Base-by-base conservation (phyloP, 2,113 vertebrate species). In the Petromus typicus region DNA sequence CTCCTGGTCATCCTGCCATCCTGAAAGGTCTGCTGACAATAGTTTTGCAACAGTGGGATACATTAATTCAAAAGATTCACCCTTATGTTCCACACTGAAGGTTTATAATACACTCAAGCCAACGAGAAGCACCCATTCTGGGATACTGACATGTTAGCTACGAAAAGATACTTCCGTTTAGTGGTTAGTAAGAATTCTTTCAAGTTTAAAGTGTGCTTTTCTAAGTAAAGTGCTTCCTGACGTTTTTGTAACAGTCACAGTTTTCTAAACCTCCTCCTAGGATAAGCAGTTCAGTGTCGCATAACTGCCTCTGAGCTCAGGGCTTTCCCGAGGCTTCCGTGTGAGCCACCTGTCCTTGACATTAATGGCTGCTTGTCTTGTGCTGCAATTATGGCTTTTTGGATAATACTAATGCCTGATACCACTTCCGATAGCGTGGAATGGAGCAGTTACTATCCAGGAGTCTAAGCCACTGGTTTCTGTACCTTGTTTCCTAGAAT, bases 131-230 rank as follows among this genome's bases (percentile, higher is more conserved):
- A 48, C 27, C 73, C 20, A 51, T 90, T 71, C 80, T 86, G 22
- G 89, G 45, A 71, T 69, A 48, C 14, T 86, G 67, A 63, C 37
- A 90, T 89, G 54, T 92, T 89, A 56, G 8, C 25, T 81, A 57
- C 88, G 75, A 78, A 92, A 9, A 45, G 4, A 82, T 57, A 18
- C 64, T 89, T 91, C 17, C 18, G 22, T 81, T 81, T 89, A 93
- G 76, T 75, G 30, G 81, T 80, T 86, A 89, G 66, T 89, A 85
- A 94, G 71, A 79, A 63, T 82, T 71, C 12, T 96, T 67, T 93
- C 4, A 66, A 63, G 86, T 66, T 75, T 78, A 91, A 78, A 86
- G 2, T 5, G 0, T 84, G 6, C 9, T 87, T 93, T 96, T 85
- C 43, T 84, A 95, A 96, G 71, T 71, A 37, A 64, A 89, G 63